A percentile compares a stretch with the other conserved stretches of the same genome.
Evolutionary conservation across 2,113 vertebrate genomes (phyloP).

Genomic region (Corvus hawaiiensis): DNA sequence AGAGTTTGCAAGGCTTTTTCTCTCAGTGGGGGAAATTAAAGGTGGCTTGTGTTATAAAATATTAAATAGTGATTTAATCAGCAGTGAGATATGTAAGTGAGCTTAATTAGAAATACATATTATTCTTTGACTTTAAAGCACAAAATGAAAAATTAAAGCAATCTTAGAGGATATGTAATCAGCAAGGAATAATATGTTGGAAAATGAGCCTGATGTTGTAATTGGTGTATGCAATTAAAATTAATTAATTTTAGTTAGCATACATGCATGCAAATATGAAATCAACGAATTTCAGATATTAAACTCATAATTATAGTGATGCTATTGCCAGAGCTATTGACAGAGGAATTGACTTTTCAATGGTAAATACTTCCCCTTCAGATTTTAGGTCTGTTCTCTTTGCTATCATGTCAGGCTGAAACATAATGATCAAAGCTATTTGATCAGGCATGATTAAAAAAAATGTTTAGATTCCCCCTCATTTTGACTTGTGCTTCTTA

Average conservation of each 20-base stretch:
- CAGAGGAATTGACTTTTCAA: constrained; percentile 36
- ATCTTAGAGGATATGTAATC: constrained; percentile 75
- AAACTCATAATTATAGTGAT: constrained; percentile 72
- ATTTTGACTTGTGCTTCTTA: neutral
- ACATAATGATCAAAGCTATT: neutral
- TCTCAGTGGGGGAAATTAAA: constrained; percentile 56
- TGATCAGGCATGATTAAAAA: neutral
- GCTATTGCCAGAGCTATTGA: constrained; percentile 40
- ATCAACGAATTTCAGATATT: constrained; percentile 76
- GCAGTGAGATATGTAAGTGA: constrained; percentile 67
- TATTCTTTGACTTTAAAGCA: constrained; percentile 80
- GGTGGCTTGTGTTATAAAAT: constrained; percentile 71
- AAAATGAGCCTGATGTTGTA: constrained; percentile 77
- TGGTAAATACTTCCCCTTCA: constrained; percentile 14
- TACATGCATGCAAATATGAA: constrained; percentile 75
- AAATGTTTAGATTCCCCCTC: neutral
- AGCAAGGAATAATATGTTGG: constrained; percentile 73
- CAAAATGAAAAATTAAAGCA: constrained; percentile 80
- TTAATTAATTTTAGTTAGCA: constrained; percentile 80
- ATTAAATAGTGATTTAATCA: constrained; percentile 77
- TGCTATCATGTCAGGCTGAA: neutral
- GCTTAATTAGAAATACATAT: constrained; percentile 79
- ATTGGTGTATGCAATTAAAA: constrained; percentile 78
- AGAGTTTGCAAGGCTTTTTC: constrained; percentile 1
- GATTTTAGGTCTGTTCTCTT: neutral